Conservation (phyloP, 2,113 vertebrate species). For the Copsychus sechellarum region DNA sequence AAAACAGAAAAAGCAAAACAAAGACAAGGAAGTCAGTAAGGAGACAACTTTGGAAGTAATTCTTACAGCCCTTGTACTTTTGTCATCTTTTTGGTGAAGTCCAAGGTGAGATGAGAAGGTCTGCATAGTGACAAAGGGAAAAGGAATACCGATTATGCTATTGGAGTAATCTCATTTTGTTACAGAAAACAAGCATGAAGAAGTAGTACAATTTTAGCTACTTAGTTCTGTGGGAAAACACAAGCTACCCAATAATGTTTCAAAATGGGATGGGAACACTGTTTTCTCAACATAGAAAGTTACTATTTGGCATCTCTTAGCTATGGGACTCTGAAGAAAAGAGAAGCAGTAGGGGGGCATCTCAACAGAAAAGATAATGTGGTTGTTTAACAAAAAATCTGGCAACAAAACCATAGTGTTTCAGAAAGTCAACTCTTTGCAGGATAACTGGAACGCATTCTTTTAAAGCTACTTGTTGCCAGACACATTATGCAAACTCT, state of each 20-base stretch:
- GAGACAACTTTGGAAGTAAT: slow-evolving; percentile 9
- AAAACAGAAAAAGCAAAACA: slow-evolving; percentile 53
- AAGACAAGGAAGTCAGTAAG: slow-evolving; percentile 39
- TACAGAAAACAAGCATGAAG: neutral
- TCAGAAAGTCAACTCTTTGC: neutral
- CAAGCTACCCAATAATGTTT: neutral
- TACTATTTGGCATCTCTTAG: neutral
- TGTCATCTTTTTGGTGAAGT: slow-evolving; percentile 53
- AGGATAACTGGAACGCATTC: neutral
- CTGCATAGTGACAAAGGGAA: slow-evolving; percentile 51
- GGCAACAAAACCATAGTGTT: neutral
- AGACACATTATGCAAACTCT: neutral
- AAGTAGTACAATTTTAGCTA: neutral
- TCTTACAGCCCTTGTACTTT: slow-evolving; percentile 54
- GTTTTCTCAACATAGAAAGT: neutral
- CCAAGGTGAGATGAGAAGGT: slow-evolving; percentile 28
- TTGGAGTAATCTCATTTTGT: neutral
- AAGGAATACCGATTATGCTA: slow-evolving; percentile 20
- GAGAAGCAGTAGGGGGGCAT: neutral
- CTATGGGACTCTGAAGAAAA: neutral
- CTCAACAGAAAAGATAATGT: neutral
- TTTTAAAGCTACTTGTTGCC: neutral
- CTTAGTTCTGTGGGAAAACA: neutral
- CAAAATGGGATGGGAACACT: neutral
- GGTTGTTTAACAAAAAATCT: neutral